Conservation (phyloP, 2,113 vertebrate genomes). For the Leiothrix lutea region DNA sequence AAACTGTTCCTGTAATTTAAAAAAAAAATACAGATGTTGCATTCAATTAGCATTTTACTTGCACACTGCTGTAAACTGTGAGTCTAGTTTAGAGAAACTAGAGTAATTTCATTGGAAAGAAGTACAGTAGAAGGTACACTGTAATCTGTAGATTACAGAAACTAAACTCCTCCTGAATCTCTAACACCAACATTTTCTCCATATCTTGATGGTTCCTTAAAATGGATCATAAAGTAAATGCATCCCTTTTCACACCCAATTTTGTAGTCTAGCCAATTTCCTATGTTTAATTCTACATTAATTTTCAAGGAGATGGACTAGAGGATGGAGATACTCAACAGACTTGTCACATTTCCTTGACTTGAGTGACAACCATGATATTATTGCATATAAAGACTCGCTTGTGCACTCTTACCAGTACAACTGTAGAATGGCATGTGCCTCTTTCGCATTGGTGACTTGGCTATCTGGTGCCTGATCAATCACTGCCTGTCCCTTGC, state of each 20-base stretch:
- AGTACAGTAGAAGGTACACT: background rate
- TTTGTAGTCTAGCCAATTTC: background rate
- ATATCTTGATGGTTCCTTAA: background rate
- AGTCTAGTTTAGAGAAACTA: background rate
- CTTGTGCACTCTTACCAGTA: background rate
- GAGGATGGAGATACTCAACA: background rate
- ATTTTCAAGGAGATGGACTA: background rate
- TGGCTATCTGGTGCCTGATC: background rate
- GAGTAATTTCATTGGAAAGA: background rate
- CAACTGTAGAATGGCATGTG: background rate
- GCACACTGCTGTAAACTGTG: background rate
- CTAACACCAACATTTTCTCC: background rate
- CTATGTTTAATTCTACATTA: background rate
- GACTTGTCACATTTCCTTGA: background rate
- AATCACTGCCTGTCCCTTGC: background rate
- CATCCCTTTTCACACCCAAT: background rate
- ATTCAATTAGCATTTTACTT: background rate
- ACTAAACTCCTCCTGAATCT: background rate
- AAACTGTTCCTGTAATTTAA: slow-evolving; percentile 80
- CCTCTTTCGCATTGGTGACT: background rate
- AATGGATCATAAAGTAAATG: background rate
- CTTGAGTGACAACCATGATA: background rate
- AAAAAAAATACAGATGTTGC: background rate
- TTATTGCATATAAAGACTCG: background rate
- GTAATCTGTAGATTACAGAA: background rate